Percentiles rank a stretch among this genome's conserved stretches.
Evolutionary conservation across 2,888 invertebrate genomes (phyloP).

Genomic region (Hypsopygia costalis): DNA sequence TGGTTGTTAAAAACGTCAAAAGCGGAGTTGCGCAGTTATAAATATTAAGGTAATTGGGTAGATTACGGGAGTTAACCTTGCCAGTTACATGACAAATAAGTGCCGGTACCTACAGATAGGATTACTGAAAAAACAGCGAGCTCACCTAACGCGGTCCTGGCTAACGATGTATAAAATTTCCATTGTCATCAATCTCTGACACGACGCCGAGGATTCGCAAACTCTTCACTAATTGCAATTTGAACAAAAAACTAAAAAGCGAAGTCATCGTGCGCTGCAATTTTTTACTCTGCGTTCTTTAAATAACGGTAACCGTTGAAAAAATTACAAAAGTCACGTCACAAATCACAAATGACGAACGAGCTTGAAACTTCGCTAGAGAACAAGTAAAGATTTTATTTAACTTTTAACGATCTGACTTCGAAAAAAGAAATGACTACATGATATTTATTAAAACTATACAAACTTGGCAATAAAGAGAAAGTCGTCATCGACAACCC

Average conservation of each 20-base stretch:
- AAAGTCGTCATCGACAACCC: too few species aligned
- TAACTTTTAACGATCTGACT: not conserved
- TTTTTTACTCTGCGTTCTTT: conserved; percentile 63
- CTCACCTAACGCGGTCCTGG: conserved; percentile 72
- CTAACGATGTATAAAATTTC: conserved; percentile 81
- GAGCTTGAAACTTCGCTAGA: not conserved
- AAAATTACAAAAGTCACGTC: conserved; percentile 30
- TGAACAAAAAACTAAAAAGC: conserved; percentile 77
- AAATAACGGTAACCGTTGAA: conserved; percentile 46
- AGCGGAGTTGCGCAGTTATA: conserved; percentile 23
- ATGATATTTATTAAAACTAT: too few species aligned
- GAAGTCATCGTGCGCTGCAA: conserved; percentile 70
- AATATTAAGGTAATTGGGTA: conserved; percentile 35
- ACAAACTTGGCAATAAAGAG: too few species aligned
- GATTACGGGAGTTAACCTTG: conserved; percentile 45
- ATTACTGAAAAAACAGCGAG: conserved; percentile 71
- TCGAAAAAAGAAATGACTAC: too few species aligned
- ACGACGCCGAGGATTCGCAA: conserved; percentile 74
- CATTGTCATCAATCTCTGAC: conserved; percentile 81
- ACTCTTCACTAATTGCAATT: conserved; percentile 79
- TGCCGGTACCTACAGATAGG: conserved; percentile 55
- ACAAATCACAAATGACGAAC: conserved; percentile 12
- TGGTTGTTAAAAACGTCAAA: conserved; percentile 13
- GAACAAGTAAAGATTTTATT: not conserved
- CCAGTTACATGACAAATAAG: conserved; percentile 47